phyloP scores from a whole-genome alignment of 2,113 vertebrate species.

The Pelodiscus sinensis region DNA sequence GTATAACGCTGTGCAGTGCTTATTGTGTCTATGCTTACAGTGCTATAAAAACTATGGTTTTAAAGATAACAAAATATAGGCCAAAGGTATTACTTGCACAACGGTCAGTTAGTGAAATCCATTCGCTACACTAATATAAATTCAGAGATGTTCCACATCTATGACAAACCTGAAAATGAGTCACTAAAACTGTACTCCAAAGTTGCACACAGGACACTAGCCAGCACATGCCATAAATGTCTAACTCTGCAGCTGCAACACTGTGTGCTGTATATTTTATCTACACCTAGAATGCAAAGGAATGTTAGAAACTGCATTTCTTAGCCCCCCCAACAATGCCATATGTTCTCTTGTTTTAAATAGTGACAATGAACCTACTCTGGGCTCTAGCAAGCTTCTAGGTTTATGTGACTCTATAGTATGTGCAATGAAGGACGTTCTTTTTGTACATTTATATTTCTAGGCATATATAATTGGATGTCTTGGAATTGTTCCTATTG shows the following conservation, averaged over 20 bases:
- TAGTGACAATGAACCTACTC: neutral
- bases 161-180: neutral
- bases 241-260: slow-evolving; percentile 47
- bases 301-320: slow-evolving; percentile 48
- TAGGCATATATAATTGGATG: neutral
- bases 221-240: slow-evolving; percentile 10
- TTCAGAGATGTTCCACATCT: slow-evolving; percentile 10
- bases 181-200: slow-evolving; percentile 22
- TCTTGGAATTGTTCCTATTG: neutral
- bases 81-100: slow-evolving; percentile 8
- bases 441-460: fast-evolving
- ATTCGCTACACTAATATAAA: slow-evolving; percentile 49
- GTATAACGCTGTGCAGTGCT: neutral
- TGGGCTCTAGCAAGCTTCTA: fast-evolving
- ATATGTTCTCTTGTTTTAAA: slow-evolving; percentile 35
- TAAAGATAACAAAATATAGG: slow-evolving; percentile 35
- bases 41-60: neutral
- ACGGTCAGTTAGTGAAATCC: slow-evolving; percentile 46
- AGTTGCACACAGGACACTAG: slow-evolving; percentile 17
- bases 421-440: fast-evolving
- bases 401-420: slow-evolving; percentile 6
- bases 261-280: slow-evolving; percentile 61
- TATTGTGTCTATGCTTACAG: neutral
- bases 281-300: slow-evolving; percentile 46
- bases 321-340: slow-evolving; percentile 12